Conservation (phyloP, 53 echinoderm and acorn worm species). For the Echinarachnius parma region DNA sequence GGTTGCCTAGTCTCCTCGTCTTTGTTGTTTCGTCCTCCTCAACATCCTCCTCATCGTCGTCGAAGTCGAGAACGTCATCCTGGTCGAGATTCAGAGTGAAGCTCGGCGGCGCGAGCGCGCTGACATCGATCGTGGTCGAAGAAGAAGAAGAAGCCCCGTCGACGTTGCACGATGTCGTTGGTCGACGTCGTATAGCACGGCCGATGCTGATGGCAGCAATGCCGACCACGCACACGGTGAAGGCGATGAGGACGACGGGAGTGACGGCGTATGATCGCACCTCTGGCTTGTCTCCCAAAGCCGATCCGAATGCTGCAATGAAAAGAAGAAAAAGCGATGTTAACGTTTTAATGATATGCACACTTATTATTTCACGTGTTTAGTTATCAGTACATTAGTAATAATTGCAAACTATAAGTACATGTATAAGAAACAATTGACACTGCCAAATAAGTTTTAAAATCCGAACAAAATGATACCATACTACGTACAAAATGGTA, state of each 20-base stretch:
- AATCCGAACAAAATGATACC: not conserved
- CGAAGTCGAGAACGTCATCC: conserved; percentile 14
- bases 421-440: too few species aligned
- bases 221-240: conserved; percentile 16
- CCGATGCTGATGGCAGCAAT: conserved; percentile 22
- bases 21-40: conserved; percentile 3
- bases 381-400: too few species aligned
- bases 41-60: conserved; percentile 20
- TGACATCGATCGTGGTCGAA: too few species aligned
- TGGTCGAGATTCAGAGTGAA: conserved; percentile 24
- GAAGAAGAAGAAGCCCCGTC: too few species aligned
- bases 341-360: too few species aligned
- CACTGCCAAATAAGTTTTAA: too few species aligned
- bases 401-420: too few species aligned
- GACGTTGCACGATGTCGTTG: too few species aligned
- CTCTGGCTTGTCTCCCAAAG: not conserved
- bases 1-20: conserved; percentile 24
- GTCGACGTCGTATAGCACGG: too few species aligned
- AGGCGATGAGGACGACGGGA: conserved; percentile 3
- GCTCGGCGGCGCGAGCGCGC: conserved; percentile 10
- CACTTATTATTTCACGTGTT: too few species aligned
- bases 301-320: not conserved
- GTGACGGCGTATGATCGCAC: not conserved
- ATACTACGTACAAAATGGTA: too few species aligned
- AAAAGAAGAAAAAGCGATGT: not conserved